Evolutionary conservation across 2,888 invertebrate species (phyloP), one percentile per base, ranked within the genome.

Genomic region (Volucella inanis): DNA sequence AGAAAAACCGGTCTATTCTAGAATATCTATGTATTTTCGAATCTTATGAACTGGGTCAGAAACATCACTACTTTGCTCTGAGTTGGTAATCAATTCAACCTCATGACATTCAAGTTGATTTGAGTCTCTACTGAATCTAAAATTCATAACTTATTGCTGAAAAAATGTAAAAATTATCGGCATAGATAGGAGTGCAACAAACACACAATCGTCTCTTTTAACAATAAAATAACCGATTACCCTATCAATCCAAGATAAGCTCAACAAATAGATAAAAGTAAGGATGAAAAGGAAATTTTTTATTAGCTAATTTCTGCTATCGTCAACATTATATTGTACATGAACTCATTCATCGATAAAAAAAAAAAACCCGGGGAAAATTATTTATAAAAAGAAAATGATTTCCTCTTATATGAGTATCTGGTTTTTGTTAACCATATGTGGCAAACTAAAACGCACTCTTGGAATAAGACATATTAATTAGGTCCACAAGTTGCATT

Each of bases 401-500:
- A 6, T 31, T 31, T 31, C 6, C 6, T 31, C 31, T 31, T 31
- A 31, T 31, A 31, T 6, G 14, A 4, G 64, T 14, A 47, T 49
- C 64, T 65, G 22, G 61, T 57, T 50, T 55, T 64, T 65, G 47
- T 22, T 41, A 8, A 11, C n/a, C 31, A 43, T 76, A 54, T 71
- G 59, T 71, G 78, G 71, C 64, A 78, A 55, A 14, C 45, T 62
- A 31, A 31, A 31, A 14, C 52, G 22, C 14, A 45, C 54, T 39
- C 57, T 59, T 31, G 47, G 61, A 9, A 64, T 59, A 10, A 72
- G 64, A 84, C 65, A 61, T 76, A 70, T 84, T 65, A 84, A 84
- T 84, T 84, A 76, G 84, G 65, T 80, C 80, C 80, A 31, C 75
- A 71, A 76, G 80, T 75, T 75, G 76, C 70, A 80, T 65, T 75